Conservation (phyloP, 2,797 vertebrate genomes). For the Cossypha dichroa region DNA sequence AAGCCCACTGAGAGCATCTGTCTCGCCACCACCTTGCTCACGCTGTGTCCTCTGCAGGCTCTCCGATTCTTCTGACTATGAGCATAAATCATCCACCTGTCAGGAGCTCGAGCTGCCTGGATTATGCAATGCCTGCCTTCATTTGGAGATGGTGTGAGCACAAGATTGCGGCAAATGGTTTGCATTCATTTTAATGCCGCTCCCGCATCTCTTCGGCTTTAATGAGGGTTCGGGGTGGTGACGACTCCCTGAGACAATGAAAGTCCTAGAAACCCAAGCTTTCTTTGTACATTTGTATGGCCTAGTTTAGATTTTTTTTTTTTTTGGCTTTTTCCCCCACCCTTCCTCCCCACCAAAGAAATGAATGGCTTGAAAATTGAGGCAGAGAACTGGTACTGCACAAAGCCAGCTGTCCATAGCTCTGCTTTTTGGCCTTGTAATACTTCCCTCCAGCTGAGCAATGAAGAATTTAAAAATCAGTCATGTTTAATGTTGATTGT, state of each 20-base stretch:
- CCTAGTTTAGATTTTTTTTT: background rate
- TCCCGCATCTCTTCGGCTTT: conserved; percentile 72
- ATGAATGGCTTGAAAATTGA: conserved; percentile 66
- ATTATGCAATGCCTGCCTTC: conserved; percentile 89
- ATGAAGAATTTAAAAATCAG: conserved; percentile 62
- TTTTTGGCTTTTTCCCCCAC: background rate
- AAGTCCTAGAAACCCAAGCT: conserved; percentile 66
- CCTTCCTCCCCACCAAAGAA: background rate
- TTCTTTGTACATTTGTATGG: conserved; percentile 58
- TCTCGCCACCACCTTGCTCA: conserved; percentile 81
- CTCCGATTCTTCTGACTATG: conserved; percentile 83
- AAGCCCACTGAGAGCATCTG: conserved; percentile 87
- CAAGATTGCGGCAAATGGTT: conserved; percentile 78
- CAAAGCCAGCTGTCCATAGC: conserved; percentile 67
- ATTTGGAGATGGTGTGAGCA: conserved; percentile 79
- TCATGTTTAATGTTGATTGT: conserved; percentile 58
- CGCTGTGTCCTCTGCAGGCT: conserved; percentile 80
- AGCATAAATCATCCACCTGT: conserved; percentile 93
- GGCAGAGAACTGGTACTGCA: conserved; percentile 30
- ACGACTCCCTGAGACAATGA: conserved; percentile 71
- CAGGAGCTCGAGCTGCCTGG: conserved; percentile 80
- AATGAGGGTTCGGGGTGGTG: conserved; percentile 79
- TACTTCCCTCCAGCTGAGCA: conserved; percentile 64
- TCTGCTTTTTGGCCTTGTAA: conserved; percentile 63
- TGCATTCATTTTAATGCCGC: conserved; percentile 80